These are phyloP conservation scores for Drosophila mimica DNA, from an alignment of 2,888 invertebrate species.

Conservation along the genomic window DNA sequence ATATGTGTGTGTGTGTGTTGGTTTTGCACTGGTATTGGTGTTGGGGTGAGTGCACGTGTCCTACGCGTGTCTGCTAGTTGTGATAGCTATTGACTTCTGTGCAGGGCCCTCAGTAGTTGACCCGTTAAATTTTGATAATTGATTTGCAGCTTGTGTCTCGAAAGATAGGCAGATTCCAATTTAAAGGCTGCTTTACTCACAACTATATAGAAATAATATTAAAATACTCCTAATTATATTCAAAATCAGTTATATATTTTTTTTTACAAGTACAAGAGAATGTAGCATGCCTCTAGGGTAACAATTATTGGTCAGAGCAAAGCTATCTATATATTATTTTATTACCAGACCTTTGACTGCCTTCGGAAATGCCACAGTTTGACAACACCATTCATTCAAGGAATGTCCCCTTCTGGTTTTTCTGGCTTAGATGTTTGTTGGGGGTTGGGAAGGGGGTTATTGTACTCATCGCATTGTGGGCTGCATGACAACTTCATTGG, in stretches of 20 bases:
- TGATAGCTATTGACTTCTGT: slow-evolving; percentile 70
- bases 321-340: slow-evolving; percentile 34
- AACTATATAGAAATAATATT: background rate
- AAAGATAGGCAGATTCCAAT: slow-evolving; percentile 9
- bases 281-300: slow-evolving; percentile 30
- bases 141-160: slow-evolving; percentile 43
- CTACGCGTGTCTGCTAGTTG: slow-evolving; percentile 70
- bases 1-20: background rate
- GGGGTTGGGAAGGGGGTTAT: background rate
- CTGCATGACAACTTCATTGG: slow-evolving; percentile 70
- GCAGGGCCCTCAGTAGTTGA: slow-evolving; percentile 51
- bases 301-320: slow-evolving; percentile 26
- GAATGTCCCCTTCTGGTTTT: slow-evolving; percentile 22
- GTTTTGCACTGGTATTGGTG: background rate
- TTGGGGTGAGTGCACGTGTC: slow-evolving; percentile 63
- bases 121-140: slow-evolving; percentile 74
- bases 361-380: slow-evolving; percentile 16
- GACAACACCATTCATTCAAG: slow-evolving; percentile 17
- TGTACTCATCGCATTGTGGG: slow-evolving; percentile 20
- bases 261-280: background rate
- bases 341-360: slow-evolving; percentile 31
- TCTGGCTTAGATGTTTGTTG: slow-evolving; percentile 7
- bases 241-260: background rate
- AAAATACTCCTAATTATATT: background rate
- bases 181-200: slow-evolving; percentile 2